These are phyloP conservation scores for Germaria angustata DNA, from an alignment of 2,888 invertebrate species.

Conservation along the genomic window DNA sequence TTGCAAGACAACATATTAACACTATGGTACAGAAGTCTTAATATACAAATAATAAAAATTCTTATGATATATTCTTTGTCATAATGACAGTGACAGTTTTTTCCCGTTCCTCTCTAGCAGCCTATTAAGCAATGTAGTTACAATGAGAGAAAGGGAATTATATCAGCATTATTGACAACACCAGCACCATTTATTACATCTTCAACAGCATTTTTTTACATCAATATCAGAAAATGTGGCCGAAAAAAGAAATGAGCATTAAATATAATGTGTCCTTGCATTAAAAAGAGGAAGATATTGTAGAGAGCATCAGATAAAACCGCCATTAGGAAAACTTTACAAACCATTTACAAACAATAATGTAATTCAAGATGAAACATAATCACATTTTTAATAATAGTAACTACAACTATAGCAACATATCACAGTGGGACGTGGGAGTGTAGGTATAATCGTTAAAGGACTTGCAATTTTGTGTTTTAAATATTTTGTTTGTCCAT, in stretches of 20 bases:
- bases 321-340: not conserved
- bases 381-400: slow-evolving; percentile 27
- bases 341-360: slow-evolving; percentile 48
- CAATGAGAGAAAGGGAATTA: not conserved
- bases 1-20: not conserved
- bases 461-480: not conserved
- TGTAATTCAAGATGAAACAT: slow-evolving; percentile 22
- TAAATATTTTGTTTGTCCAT: too few relatives aligned
- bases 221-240: slow-evolving; percentile 24
- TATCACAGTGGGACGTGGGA: not conserved
- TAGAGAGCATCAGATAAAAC: not conserved
- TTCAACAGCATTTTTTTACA: slow-evolving; percentile 3
- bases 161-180: not conserved
- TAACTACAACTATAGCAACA: not conserved
- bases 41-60: slow-evolving; percentile 18
- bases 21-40: not conserved
- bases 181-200: not conserved
- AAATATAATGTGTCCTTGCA: slow-evolving; percentile 43
- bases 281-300: not conserved
- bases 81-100: slow-evolving; percentile 18
- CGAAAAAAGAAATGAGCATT: slow-evolving; percentile 29
- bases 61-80: slow-evolving; percentile 19
- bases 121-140: not conserved
- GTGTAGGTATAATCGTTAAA: not conserved
- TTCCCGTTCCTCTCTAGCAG: not conserved